Base-by-base conservation (phyloP, 2,888 invertebrate species). In the Ormyrus pomaceus region DNA sequence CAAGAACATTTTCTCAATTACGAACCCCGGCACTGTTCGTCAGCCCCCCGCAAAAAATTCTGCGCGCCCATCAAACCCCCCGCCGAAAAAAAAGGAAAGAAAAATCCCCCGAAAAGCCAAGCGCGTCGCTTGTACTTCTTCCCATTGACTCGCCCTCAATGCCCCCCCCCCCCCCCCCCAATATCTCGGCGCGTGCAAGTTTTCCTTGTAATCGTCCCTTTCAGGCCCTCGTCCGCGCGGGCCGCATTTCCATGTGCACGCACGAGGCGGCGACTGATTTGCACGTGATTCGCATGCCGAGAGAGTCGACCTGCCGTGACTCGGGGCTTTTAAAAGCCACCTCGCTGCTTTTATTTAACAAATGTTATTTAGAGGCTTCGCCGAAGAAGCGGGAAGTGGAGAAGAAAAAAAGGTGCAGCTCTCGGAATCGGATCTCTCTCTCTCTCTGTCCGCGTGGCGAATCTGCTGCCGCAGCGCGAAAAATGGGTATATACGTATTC, bases 151-250 rank as follows among this genome's bases (percentile, higher is more conserved):
- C 64, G 55, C 13, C 6, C 34, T 66, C 66, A 34, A 66, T 66
- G 53, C 51, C 64, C 8, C 8, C 8, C 5, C 51, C 51, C 19
- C 19, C 19, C 1, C 19, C 19, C 19, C 1, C 51, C 51, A 45
- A 34, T 50, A 64, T 48, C 11, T 6, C n/a, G 11, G 62, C 59
- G 10, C 53, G 13, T 58, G 74, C 58, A 65, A 65, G 48, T 55
- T 48, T 64, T 50, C 46, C 34, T 58, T 65, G 65, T 65, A 74
- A 74, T 74, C 74, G 58, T 74, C 55, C 65, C 53, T 74, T 74
- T 74, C 65, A 73, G 62, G 53, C 53, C 55, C 46, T 56, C 58
- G 19, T 46, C 56, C 34, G 11, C 48, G 68, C 19, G 19, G 19
- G 19, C 34, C 51, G 51, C 11, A 53, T 55, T 45, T 50, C 46